Evolutionary conservation across 2,888 invertebrate species (phyloP).

Genomic region (Nezara viridula): DNA sequence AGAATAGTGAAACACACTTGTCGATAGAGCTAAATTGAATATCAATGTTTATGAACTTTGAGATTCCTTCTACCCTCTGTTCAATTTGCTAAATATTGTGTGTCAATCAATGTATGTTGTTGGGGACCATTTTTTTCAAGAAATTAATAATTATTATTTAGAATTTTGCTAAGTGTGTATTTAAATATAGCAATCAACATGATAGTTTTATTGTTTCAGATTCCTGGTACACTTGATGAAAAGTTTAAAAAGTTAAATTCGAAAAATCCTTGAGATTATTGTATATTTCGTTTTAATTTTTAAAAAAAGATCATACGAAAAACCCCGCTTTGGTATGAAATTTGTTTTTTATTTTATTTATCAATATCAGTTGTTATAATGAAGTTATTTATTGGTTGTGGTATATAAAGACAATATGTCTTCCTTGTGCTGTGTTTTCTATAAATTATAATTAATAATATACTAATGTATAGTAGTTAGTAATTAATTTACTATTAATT

Average conservation of each 20-base stretch:
- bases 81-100: too few relatives aligned
- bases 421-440: conserved; percentile 41
- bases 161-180: too few relatives aligned
- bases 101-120: too few relatives aligned
- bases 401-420: conserved; percentile 28
- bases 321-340: neutral
- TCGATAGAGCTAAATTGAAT: too few relatives aligned
- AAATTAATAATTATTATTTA: too few relatives aligned
- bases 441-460: conserved; percentile 28
- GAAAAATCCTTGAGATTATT: conserved; percentile 9
- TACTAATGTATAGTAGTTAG: conserved; percentile 28
- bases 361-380: conserved; percentile 33
- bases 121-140: too few relatives aligned
- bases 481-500: conserved; percentile 29
- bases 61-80: too few relatives aligned
- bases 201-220: conserved; percentile 69
- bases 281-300: neutral
- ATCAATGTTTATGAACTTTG: too few relatives aligned
- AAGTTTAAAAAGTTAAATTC: conserved; percentile 70
- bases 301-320: neutral
- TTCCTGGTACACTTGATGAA: conserved; percentile 75
- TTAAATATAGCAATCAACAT: neutral
- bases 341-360: conserved; percentile 20
- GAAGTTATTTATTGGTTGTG: conserved; percentile 43
- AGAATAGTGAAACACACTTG: too few relatives aligned